These are phyloP conservation scores for Palythoa caribaeorum DNA, from an alignment of 92 coral and sea anemone species.

Conservation along the genomic window DNA sequence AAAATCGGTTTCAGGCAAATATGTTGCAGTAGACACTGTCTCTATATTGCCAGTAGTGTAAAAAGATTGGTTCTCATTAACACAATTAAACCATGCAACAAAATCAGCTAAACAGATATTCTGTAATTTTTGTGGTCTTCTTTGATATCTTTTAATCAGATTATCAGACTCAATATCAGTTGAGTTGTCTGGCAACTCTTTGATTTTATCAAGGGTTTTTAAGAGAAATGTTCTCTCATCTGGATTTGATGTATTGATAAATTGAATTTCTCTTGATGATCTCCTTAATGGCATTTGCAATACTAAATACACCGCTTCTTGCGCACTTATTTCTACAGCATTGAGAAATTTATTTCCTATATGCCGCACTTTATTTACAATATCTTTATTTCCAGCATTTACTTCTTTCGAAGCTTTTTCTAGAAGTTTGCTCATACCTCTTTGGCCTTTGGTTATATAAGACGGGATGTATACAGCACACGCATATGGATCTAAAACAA, in stretches of 20 bases:
- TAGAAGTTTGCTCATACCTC: slow-evolving; percentile 59
- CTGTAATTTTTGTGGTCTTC: slow-evolving; percentile 69
- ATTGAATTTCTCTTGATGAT: slow-evolving; percentile 63
- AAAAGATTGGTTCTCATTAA: slow-evolving; percentile 6
- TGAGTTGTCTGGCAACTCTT: slow-evolving; percentile 67
- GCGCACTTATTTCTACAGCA: slow-evolving; percentile 66
- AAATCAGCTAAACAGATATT: slow-evolving; percentile 50
- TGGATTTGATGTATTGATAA: slow-evolving; percentile 58
- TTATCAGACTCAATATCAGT: slow-evolving; percentile 62
- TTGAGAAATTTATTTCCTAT: slow-evolving; percentile 62
- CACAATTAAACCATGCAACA: slow-evolving; percentile 49
- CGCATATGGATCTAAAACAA: slow-evolving; percentile 53
- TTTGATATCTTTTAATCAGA: slow-evolving; percentile 67
- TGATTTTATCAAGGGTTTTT: slow-evolving; percentile 55
- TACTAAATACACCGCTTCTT: slow-evolving; percentile 68
- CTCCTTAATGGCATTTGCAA: slow-evolving; percentile 69
- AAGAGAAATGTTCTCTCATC: slow-evolving; percentile 64
- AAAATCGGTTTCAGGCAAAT: not conserved
- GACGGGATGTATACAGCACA: slow-evolving; percentile 49
- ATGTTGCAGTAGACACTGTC: no score
- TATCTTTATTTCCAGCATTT: slow-evolving; percentile 50
- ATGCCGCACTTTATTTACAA: slow-evolving; percentile 43
- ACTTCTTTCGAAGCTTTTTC: slow-evolving; percentile 50
- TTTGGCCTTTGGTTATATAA: slow-evolving; percentile 57
- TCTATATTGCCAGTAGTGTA: not conserved